Percentiles rank a stretch among this genome's conserved stretches.
Evolutionary conservation across 2,888 invertebrate genomes (phyloP).

Genomic region (Ecliptopera silaceata): DNA sequence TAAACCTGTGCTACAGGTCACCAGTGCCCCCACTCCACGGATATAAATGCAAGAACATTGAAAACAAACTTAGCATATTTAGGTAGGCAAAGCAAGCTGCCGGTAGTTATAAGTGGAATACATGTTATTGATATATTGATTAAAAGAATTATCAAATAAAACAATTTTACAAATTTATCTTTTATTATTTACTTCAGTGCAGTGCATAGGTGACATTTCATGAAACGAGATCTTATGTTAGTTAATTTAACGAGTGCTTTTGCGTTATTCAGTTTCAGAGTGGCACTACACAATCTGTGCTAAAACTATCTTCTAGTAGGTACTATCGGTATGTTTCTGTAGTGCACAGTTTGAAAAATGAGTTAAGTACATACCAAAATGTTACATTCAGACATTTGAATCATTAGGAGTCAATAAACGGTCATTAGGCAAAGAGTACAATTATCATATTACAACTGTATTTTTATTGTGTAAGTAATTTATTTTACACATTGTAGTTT

Average conservation of each 20-base stretch:
- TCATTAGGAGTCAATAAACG: constrained; percentile 17
- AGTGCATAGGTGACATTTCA: constrained; percentile 70
- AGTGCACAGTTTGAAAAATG: constrained; percentile 34
- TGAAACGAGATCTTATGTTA: constrained; percentile 67
- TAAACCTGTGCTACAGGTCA: no score
- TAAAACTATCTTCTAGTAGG: constrained; percentile 31
- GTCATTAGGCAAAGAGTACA: background rate
- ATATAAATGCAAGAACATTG: no score
- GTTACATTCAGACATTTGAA: constrained; percentile 25
- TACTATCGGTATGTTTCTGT: constrained; percentile 35
- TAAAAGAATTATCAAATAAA: background rate
- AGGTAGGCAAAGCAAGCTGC: no score
- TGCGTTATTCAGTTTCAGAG: constrained; percentile 48
- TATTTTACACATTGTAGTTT: no score
- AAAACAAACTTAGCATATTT: no score
- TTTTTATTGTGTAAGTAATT: no score
- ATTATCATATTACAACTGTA: no score
- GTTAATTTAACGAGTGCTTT: constrained; percentile 31
- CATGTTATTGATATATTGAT: no score
- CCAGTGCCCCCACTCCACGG: no score
- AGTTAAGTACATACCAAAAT: constrained; percentile 49
- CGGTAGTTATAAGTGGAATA: no score
- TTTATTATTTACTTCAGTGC: constrained; percentile 71
- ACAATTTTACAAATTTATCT: constrained; percentile 47
- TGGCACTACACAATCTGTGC: constrained; percentile 57